Evolutionary conservation across 2,797 vertebrate species (phyloP), one percentile per base, ranked within the genome.

Genomic region (Crossoptilon crossoptilon): DNA sequence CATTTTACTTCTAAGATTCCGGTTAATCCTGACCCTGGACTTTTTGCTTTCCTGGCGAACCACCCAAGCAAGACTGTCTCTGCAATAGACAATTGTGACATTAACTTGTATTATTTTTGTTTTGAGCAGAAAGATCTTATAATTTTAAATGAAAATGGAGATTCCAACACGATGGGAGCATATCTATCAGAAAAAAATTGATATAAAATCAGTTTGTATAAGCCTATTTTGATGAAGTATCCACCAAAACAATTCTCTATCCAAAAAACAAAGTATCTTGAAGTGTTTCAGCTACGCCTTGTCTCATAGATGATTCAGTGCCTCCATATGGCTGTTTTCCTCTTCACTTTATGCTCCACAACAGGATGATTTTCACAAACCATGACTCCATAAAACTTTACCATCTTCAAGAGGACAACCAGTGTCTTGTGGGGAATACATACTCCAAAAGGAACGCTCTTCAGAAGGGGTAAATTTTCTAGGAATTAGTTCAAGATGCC

Each of bases 181-280:
- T 8, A 8, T 10, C 31, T 41, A 85, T 14, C 77, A 78, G 64
- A 21, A 84, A 64, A 71, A 21, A 4, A 0, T 10, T 59, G 3
- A 35, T 63, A 21, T 17, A 41, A 43, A 37, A 37, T 41, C 2
- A 3, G 5, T 37, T 24, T 89, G n/a, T 53, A 59, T 60, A 27
- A 19, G 5, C 1, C 1, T 73, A 12, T 81, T 75, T 75, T 58
- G 31, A 62, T 31, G 60, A 63, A 79, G 3, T 10, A 43, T 29
- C 64, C 11, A 37, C 35, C 4, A 15, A 84, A 88, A 77, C 33
- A 71, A 62, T 68, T 7, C 2, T 76, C 5, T 4, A 7, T 53
- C 35, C 70, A 60, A 46, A 22, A 62, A 12, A 0, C 26, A 55
- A 44, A 48, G 27, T 6, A 75, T 4, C 0, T 0, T 23, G 26